These are phyloP conservation scores for Hexactinellida sp. DNA, from an alignment of 37 sponge, comb jelly and placozoan species.

Conservation along the genomic window DNA sequence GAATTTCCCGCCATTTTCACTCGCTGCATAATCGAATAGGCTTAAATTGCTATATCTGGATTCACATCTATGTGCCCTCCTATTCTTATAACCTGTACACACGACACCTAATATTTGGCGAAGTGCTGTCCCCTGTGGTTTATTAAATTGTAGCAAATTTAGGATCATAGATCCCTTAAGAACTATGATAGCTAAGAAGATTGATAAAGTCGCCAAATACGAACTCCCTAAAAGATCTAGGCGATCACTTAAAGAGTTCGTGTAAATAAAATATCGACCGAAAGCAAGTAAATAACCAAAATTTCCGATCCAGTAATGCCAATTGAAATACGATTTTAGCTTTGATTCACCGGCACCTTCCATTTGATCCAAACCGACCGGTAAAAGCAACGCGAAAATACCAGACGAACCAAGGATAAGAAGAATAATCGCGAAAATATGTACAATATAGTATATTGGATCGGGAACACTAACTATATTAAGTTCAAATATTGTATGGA, in stretches of 20 bases:
- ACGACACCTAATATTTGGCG: not conserved
- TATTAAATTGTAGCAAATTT: not conserved
- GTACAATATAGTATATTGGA: not conserved
- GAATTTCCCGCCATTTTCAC: conserved; percentile 2
- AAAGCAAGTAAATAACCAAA: conserved; percentile 16
- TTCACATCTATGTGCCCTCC: not conserved
- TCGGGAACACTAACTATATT: not conserved
- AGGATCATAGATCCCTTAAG: not conserved
- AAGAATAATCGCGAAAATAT: not conserved
- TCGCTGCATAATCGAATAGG: not conserved
- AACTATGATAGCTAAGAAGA: not conserved
- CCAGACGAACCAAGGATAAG: conserved; percentile 26
- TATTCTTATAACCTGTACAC: not conserved
- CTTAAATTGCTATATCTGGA: not conserved
- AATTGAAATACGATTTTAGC: conserved; percentile 38
- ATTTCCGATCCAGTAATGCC: conserved; percentile 46
- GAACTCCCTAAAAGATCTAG: not conserved
- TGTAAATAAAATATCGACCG: not conserved
- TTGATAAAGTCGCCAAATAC: not conserved
- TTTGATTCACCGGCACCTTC: conserved; percentile 16
- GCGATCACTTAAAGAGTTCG: not conserved
- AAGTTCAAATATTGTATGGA: not conserved
- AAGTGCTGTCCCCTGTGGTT: not conserved
- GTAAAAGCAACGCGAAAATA: conserved; percentile 27
- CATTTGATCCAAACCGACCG: conserved; percentile 33